These are phyloP conservation scores for Chaenogobius annularis DNA, from an alignment of 2,113 vertebrate species.

Conservation along the genomic window DNA sequence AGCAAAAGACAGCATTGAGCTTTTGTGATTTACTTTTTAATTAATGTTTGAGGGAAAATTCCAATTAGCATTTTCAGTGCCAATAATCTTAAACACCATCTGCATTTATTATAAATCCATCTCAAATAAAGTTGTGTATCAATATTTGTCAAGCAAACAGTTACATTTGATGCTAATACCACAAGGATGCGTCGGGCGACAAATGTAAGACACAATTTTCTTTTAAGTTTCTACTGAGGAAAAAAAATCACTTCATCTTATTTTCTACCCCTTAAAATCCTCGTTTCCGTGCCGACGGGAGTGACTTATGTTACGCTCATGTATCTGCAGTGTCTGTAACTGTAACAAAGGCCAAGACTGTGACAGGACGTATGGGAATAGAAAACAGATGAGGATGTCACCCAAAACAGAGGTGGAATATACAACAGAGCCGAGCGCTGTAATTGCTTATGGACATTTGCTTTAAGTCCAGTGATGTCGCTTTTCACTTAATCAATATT, in stretches of 20 bases:
- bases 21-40: background rate
- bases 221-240: background rate
- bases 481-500: slow-evolving; percentile 75
- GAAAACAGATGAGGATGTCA: slow-evolving; percentile 67
- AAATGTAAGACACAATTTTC: slow-evolving; percentile 1
- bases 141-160: background rate
- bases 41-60: background rate
- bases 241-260: background rate
- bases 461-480: slow-evolving; percentile 69
- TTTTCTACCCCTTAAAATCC: background rate
- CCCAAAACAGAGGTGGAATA: slow-evolving; percentile 57
- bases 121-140: background rate
- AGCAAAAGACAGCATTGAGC: background rate
- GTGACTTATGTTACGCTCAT: slow-evolving; percentile 23
- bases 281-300: background rate
- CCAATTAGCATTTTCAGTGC: background rate
- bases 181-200: background rate
- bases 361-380: slow-evolving; percentile 67
- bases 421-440: slow-evolving; percentile 30
- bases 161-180: background rate
- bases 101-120: background rate
- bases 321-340: slow-evolving; percentile 41
- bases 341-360: slow-evolving; percentile 16
- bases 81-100: background rate
- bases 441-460: slow-evolving; percentile 77